Evolutionary conservation across 2,797 vertebrate genomes (phyloP), one percentile per base, ranked within the genome.

Genomic region (Neoniphon sammara): DNA sequence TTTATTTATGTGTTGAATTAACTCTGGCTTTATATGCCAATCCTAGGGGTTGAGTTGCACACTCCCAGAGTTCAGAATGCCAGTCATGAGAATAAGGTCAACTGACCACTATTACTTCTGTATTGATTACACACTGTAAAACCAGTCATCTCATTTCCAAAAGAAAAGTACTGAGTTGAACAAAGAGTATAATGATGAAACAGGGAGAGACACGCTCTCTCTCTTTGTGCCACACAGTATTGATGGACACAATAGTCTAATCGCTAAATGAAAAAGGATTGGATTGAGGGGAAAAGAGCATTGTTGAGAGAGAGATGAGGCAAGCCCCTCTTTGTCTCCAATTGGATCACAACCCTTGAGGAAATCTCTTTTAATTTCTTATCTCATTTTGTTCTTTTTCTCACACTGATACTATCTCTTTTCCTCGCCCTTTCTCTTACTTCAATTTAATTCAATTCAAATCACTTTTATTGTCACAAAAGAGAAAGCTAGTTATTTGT

Each of bases 291-390:
- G 36, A 34, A 50, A 66, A 70, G 15, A 66, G 50, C 21, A 47
- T 18, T 49, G 66, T 64, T 59, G 62, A 9, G 11, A 75, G 23
- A 56, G 47, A 52, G 42, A 72, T 18, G 44, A 72, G 63, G 67
- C 67, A 75, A 76, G 20, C 21, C 64, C 39, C 34, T 27, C 64
- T 66, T 66, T 76, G 68, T 84, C 66, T 75, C 17, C 47, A 77
- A 50, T n/a, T 82, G 70, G 73, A 87, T 83, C 75, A 68, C 46
- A 73, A 68, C 56, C 78, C 83, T 77, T 42, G 50, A 84, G 78
- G 69, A 80, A 80, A 82, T 66, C 60, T 54, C 8, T 72, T 84
- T 72, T 70, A 63, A 85, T 82, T 80, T 70, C 69, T 78, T 77
- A 86, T 85, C 77, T 82, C 27, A 65, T 76, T 79, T 50, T 58